phyloP scores from a whole-genome alignment of 2,888 invertebrate species.

The Chloroclysta siterata region DNA sequence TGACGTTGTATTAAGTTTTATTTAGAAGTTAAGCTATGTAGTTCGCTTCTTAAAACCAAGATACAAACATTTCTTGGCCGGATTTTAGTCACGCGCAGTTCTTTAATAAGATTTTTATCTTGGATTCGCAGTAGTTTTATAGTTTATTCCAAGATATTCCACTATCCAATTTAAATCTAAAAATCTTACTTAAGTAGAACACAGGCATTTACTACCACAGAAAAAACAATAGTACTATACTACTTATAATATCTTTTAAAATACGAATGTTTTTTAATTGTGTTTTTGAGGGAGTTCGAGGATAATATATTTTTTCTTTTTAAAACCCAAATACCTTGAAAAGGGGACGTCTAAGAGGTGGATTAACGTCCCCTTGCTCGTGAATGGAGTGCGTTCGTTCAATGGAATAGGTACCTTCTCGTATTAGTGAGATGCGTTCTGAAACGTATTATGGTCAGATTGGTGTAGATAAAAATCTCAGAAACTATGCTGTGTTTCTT shows the following conservation, averaged over 20 bases:
- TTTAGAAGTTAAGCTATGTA: not conserved
- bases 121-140: too few relatives aligned
- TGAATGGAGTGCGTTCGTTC: slow-evolving; percentile 42
- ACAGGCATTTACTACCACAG: too few relatives aligned
- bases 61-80: too few relatives aligned
- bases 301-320: not conserved
- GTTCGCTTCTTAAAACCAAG: too few relatives aligned
- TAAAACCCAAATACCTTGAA: slow-evolving; percentile 36
- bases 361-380: slow-evolving; percentile 47
- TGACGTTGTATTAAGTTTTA: not conserved
- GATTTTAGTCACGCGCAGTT: too few relatives aligned
- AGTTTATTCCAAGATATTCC: too few relatives aligned
- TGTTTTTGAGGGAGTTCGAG: not conserved
- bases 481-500: not conserved
- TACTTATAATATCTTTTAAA: too few relatives aligned
- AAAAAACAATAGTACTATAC: too few relatives aligned
- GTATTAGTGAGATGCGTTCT: slow-evolving; percentile 34
- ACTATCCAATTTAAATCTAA: too few relatives aligned
- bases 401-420: slow-evolving; percentile 8
- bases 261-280: too few relatives aligned
- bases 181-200: too few relatives aligned
- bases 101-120: too few relatives aligned
- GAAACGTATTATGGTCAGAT: slow-evolving; percentile 35
- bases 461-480: not conserved
- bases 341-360: slow-evolving; percentile 46